Base-by-base conservation (phyloP, 2,888 invertebrate genomes). In the Eupithecia vulgata region DNA sequence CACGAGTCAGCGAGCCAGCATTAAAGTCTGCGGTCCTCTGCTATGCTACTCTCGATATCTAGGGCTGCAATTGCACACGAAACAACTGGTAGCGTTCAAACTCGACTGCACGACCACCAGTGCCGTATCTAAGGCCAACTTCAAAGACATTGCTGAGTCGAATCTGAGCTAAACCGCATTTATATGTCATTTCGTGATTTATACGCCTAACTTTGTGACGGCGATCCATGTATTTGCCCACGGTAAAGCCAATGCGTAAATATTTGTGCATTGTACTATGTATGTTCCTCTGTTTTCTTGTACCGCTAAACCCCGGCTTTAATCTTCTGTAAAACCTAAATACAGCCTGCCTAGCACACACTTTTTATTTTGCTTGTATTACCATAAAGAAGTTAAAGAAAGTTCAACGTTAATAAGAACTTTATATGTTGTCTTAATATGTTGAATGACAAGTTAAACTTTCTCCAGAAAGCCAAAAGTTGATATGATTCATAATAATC, bases 61-160 rank as follows among this genome's bases (percentile, higher is more conserved):
- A 82, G 85, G 86, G 83, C 85, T 83, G 80, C 86, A 89, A 88
- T 88, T 87, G 87, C 84, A 85, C 85, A 86, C 85, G 85, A 84
- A 88, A 87, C 87, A 86, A 88, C 87, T 88, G 85, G 91, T 90
- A 89, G 89, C 88, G 87, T 88, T 90, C 85, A 87, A 91, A 83
- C 62, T 73, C 42, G 64, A 72, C 74, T 72, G 73, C 68, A 75
- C 70, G 72, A 73, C 81, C 37, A 65, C 40, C 65, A 40, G 37
- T 37, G 64, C 64, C n/a, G 64, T 37, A 37, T 35, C 64, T 64
- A 64, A 37, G 37, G 12, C 10, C n/a, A 64, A 64, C 34, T 35
- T 34, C 15, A 64, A 37, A 64, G 64, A 64, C 64, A 64, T n/a
- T 17, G 15, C 61, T 61, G 34, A 34, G 5, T 34, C 0, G 15